Evolutionary conservation across 2,888 invertebrate species (phyloP), one percentile per base, ranked within the genome.

Genomic region (Dilophus febrilis): DNA sequence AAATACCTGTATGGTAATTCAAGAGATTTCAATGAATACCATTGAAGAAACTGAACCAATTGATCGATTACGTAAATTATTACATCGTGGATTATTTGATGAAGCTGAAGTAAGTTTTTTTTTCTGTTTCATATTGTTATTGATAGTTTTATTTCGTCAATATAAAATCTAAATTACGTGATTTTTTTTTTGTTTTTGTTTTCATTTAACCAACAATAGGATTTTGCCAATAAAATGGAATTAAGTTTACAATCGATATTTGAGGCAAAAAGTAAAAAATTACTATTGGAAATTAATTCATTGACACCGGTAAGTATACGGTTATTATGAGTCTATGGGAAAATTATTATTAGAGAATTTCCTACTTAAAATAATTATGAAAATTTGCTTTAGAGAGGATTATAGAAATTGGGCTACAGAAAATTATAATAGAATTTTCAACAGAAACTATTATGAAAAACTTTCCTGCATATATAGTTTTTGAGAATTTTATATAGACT

Each of bases 31-130:
- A 51, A 57, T 63, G 55, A 53, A 56, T 46, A 47, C 56, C 22
- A 54, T 63, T 0, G 56, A 57, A 0, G 64, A 63, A 49, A 59
- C 60, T 2, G 55, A 59, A 46, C 64, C 64, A 2, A 51, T 50
- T 34, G 56, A 63, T 46, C 53, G 62, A 4, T 53, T 60, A 6
- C 57, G 57, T 27, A 62, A 61, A 46, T 49, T 63, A 1, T 55
- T 63, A 37, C 51, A 54, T n/a, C 58, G 57, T 33, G 61, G 61
- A 4, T 55, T 56, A 35, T 48, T 62, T 11, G 56, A 61, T 37
- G 59, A 62, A 42, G 63, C 63, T 1, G 64, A 63, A 50, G 58
- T 58, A 42, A 8, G n/a, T 19, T 6, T 39, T 11, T 33, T 29
- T 31, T 37, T 4, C 12, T 3, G 2, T 33, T 29, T 26, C 31